These are phyloP conservation scores for Rhinoderma darwinii DNA, from an alignment of 2,113 vertebrate species.

Conservation along the genomic window DNA sequence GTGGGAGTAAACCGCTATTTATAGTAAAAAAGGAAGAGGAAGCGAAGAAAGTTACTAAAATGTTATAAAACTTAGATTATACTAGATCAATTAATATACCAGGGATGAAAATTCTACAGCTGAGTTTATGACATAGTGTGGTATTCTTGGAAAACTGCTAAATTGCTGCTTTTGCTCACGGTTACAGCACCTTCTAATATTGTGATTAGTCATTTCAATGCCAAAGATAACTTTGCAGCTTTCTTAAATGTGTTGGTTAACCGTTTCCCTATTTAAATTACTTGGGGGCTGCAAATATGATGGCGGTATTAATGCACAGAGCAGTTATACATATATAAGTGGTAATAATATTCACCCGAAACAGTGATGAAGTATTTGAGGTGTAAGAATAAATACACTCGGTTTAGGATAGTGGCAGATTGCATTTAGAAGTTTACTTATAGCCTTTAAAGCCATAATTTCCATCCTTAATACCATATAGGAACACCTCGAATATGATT, in stretches of 20 bases:
- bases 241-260: constrained; percentile 36
- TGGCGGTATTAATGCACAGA: neutral
- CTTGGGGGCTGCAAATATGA: neutral
- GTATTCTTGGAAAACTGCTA: constrained; percentile 24
- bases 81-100: constrained; percentile 50
- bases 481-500: too few relatives aligned
- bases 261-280: neutral
- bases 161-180: constrained; percentile 25
- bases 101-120: constrained; percentile 39
- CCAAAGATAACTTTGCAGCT: constrained; percentile 40
- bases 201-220: constrained; percentile 15
- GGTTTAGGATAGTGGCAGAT: neutral
- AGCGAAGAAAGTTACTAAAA: constrained; percentile 48
- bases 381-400: neutral
- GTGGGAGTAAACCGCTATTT: constrained; percentile 53
- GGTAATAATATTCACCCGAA: neutral
- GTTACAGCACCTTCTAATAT: constrained; percentile 42
- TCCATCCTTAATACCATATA: too few relatives aligned
- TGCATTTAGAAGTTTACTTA: neutral
- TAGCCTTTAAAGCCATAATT: neutral
- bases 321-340: neutral
- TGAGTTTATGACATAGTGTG: constrained; percentile 33
- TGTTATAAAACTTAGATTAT: constrained; percentile 49
- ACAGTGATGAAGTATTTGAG: neutral
- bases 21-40: constrained; percentile 49